A percentile compares a stretch with the other conserved stretches of the same genome.
Conservation (phyloP, 2,888 invertebrate genomes). For the Mamestra brassicae region DNA sequence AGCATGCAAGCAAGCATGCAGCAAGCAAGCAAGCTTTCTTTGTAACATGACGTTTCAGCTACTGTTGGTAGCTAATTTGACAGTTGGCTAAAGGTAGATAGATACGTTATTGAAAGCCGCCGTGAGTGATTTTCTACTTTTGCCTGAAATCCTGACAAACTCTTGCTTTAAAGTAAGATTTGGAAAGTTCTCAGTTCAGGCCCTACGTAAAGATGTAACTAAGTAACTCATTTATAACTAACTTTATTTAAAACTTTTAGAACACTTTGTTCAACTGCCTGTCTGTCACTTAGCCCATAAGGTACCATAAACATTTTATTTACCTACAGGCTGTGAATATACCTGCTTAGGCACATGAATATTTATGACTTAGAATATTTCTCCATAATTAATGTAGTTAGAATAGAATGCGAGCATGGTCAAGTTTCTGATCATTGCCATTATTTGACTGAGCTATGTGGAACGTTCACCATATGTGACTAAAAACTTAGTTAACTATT, state of each 20-base stretch:
- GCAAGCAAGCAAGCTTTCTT: no score
- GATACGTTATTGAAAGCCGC: no score
- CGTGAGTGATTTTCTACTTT: no score
- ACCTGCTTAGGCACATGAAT: slow-evolving; percentile 6
- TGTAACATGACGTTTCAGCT: no score
- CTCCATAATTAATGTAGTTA: slow-evolving; percentile 10
- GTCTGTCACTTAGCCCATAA: not conserved
- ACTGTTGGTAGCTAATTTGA: no score
- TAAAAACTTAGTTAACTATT: not conserved
- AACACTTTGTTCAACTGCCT: not conserved
- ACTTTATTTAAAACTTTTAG: not conserved
- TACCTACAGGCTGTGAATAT: not conserved
- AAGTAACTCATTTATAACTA: not conserved
- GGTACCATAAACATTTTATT: not conserved
- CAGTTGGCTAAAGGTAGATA: no score
- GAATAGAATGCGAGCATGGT: slow-evolving; percentile 39
- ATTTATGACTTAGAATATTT: slow-evolving; percentile 29
- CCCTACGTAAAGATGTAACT: not conserved
- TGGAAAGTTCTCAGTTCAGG: no score
- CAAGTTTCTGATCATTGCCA: slow-evolving; percentile 41
- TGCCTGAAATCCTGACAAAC: not conserved
- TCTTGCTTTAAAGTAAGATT: not conserved
- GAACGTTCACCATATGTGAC: slow-evolving; percentile 18
- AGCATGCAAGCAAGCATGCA: no score
- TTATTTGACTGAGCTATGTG: slow-evolving; percentile 20